Percentiles rank a stretch among this genome's conserved stretches.
Evolutionary conservation across 2,888 invertebrate genomes (phyloP).

Genomic region (Ochropleura plecta): DNA sequence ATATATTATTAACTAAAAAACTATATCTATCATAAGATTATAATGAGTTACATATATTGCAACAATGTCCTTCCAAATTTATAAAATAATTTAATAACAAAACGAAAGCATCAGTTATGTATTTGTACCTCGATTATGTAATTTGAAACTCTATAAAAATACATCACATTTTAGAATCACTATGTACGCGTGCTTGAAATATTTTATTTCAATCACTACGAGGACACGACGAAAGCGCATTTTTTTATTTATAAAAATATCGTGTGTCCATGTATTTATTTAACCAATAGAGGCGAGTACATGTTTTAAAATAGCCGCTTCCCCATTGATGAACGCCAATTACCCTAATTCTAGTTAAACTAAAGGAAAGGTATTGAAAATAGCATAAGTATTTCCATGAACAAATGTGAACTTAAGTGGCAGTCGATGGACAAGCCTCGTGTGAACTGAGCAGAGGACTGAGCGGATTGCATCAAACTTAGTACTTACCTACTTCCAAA

Average conservation of each 20-base stretch:
- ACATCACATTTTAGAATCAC: conserved; percentile 74
- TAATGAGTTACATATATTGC: conserved; percentile 60
- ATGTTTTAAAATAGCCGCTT: conserved; percentile 50
- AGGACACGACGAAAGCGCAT: conserved; percentile 45
- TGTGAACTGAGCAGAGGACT: conserved; percentile 57
- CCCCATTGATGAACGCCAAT: conserved; percentile 35
- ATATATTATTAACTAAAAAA: conserved; percentile 55
- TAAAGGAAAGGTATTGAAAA: conserved; percentile 39
- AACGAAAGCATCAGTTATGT: conserved; percentile 52
- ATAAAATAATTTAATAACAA: conserved; percentile 60
- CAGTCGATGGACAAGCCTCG: conserved; percentile 60
- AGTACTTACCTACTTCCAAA: conserved; percentile 6
- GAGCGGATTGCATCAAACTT: conserved; percentile 52
- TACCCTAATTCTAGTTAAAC: conserved; percentile 50
- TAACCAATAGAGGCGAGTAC: conserved; percentile 45
- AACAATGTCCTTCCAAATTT: conserved; percentile 54
- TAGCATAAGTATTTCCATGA: conserved; percentile 43
- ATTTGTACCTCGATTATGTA: conserved; percentile 62
- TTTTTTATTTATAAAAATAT: conserved; percentile 52
- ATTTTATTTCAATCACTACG: conserved; percentile 48
- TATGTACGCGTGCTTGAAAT: conserved; percentile 50
- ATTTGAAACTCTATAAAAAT: conserved; percentile 72
- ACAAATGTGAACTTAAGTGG: conserved; percentile 46
- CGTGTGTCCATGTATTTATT: conserved; percentile 28
- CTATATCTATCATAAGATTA: conserved; percentile 61